A percentile compares a stretch with the other conserved stretches of the same genome.
phyloP scores from a whole-genome alignment of 2,113 vertebrate genomes.

The Myiozetetes cayanensis region DNA sequence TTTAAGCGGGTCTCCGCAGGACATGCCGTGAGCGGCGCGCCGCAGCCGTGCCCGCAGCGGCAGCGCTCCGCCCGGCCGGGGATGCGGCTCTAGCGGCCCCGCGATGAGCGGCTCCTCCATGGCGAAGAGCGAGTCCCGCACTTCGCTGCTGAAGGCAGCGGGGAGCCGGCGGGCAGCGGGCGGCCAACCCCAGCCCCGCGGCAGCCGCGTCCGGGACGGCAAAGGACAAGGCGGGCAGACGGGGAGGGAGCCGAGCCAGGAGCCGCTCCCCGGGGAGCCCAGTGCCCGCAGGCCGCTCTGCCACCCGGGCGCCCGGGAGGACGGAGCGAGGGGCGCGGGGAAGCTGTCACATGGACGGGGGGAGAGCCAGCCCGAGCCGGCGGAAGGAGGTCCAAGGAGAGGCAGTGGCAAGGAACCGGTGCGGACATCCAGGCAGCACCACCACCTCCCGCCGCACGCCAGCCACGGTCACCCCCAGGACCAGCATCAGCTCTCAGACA shows the following conservation, averaged over 20 bases:
- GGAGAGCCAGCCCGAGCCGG: conserved; percentile 41
- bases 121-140: conserved; percentile 88
- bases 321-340: conserved; percentile 60
- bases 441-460: conserved; percentile 28
- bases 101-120: conserved; percentile 87
- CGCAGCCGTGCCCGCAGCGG: conserved; percentile 51
- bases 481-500: conserved; percentile 51
- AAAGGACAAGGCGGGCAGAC: conserved; percentile 42
- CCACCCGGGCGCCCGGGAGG: conserved; percentile 78
- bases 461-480: conserved; percentile 54
- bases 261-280: conserved; percentile 78
- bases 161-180: conserved; percentile 17
- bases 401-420: conserved; percentile 34
- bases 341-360: conserved; percentile 47
- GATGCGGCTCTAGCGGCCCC: conserved; percentile 71
- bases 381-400: conserved; percentile 46
- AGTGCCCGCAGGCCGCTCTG: conserved; percentile 90
- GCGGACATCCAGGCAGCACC: conserved; percentile 24
- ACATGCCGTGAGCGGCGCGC: conserved; percentile 36
- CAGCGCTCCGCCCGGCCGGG: conserved; percentile 64
- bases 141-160: conserved; percentile 80
- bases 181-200: conserved; percentile 13
- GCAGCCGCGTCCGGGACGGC: conserved; percentile 41
- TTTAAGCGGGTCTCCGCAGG: conserved; percentile 61
- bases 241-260: conserved; percentile 24